Base-by-base conservation (phyloP, 2,888 invertebrate genomes). In the Sinohyriopsis cumingii region DNA sequence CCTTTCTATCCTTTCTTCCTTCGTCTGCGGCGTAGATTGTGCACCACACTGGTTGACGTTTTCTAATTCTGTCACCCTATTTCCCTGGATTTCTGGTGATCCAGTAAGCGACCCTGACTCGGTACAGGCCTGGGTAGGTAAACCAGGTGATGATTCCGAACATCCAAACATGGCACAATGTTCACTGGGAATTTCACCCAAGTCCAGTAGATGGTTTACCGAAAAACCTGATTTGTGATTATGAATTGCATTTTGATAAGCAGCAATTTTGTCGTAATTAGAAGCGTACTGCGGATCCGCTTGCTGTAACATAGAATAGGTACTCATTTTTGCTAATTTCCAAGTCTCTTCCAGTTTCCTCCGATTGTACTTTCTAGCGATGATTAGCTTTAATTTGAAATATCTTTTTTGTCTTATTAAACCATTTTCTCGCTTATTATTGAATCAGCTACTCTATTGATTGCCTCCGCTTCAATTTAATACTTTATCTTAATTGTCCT, bases 111-210 rank as follows among this genome's bases (percentile, higher is more conserved):
- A 45, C 12, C 45, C 45, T 2, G 45, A 45, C 25, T 80, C 79
- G 33, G 83, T 80, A 60, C 82, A 83, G 5, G 82, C 78, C 68
- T 82, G 82, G 33, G 81, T 78, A 15, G 80, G 82, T n/a, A 82
- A 80, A 33, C 79, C 81, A 12, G 81, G 82, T 7, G 79, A 78
- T 20, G 82, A 81, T 66, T 82, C 86, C n/a, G 82, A 81, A 66
- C 77, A 79, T 1, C 82, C 83, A 67, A 82, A 86, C 86, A 86
- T 86, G 63, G 83, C 85, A 72, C 84, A 86, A 61, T 85, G 83
- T 68, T 85, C 86, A 66, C 82, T 77, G 18, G 86, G 84, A 59
- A 85, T 68, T 68, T 84, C 86, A 59, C 84, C 84, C 66, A 86
- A 76, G 78, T 85, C 85, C 75, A 86, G 69, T 55, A 85, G 73